Percentiles rank a stretch among this genome's conserved stretches.
These are phyloP conservation scores for Drosophila fuyamai DNA, from an alignment of 1,140 invertebrate genomes.

Conservation along the genomic window DNA sequence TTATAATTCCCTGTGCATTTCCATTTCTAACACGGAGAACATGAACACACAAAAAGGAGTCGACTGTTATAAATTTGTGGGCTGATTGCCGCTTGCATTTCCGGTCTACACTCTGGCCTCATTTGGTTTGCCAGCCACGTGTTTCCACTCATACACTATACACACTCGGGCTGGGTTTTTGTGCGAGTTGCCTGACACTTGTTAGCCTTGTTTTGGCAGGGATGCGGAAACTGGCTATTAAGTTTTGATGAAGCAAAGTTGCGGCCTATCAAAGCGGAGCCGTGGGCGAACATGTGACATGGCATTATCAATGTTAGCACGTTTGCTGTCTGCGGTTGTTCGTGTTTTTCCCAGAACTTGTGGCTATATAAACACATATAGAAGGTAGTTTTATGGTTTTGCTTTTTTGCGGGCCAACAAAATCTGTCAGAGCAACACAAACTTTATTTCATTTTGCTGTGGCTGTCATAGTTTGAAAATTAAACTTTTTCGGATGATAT, in stretches of 20 bases:
- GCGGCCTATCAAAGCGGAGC: slow-evolving; percentile 34
- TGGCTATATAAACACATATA: background rate
- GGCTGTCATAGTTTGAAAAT: slow-evolving; percentile 37
- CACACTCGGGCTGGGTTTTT: slow-evolving; percentile 17
- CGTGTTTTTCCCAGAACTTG: slow-evolving; percentile 29
- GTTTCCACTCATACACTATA: slow-evolving; percentile 23
- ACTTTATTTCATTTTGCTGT: slow-evolving; percentile 31
- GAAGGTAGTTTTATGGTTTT: slow-evolving; percentile 9
- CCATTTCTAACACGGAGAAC: background rate
- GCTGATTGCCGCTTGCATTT: slow-evolving; percentile 76
- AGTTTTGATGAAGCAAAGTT: slow-evolving; percentile 72
- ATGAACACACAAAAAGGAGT: slow-evolving; percentile 3
- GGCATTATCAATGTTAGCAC: slow-evolving; percentile 69
- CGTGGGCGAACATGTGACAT: slow-evolving; percentile 31
- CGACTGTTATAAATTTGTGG: slow-evolving; percentile 59
- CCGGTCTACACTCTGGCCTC: slow-evolving; percentile 51
- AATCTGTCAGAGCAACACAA: slow-evolving; percentile 53
- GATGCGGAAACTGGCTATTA: slow-evolving; percentile 73
- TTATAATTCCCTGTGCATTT: slow-evolving; percentile 7
- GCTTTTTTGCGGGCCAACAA: slow-evolving; percentile 16
- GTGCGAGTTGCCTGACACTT: slow-evolving; percentile 59
- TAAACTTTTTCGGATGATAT: slow-evolving; percentile 40
- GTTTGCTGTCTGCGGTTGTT: slow-evolving; percentile 31
- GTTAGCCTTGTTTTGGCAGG: slow-evolving; percentile 56
- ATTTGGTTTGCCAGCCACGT: slow-evolving; percentile 45